phyloP scores from a whole-genome alignment of 30 jellyfish, hydroid and myxozoan species.

The Hydractinia echinata region DNA sequence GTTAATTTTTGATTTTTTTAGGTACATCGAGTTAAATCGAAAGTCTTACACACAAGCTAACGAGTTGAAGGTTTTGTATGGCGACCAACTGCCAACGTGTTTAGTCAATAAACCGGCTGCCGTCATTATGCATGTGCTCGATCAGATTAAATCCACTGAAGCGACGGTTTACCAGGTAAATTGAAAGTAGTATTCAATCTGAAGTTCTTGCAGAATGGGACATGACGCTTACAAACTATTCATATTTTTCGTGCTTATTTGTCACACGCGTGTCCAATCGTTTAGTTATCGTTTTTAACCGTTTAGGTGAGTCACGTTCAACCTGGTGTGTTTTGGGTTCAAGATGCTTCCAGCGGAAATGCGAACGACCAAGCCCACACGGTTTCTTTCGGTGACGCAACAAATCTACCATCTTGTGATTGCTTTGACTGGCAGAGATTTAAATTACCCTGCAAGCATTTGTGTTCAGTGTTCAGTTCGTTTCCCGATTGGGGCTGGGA shows the following conservation, averaged over 20 bases:
- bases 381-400: conserved; percentile 43
- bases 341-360: conserved; percentile 30
- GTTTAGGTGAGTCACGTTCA: conserved; percentile 44
- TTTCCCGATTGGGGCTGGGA: conserved; percentile 58
- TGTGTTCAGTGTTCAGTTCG: conserved; percentile 45
- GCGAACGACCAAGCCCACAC: conserved; percentile 18
- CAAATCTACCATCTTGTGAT: conserved; percentile 35
- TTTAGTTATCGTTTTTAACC: no score
- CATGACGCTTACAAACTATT: no score
- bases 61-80: conserved; percentile 35
- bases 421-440: conserved; percentile 29
- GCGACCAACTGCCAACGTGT: conserved; percentile 49
- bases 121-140: conserved; percentile 40
- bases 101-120: conserved; percentile 42
- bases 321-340: conserved; percentile 49
- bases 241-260: no score
- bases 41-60: conserved; percentile 49
- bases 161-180: conserved; percentile 38
- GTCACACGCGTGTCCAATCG: background rate
- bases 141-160: conserved; percentile 37
- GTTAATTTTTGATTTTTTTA: background rate
- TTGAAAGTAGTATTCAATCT: background rate
- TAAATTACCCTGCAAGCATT: conserved; percentile 41
- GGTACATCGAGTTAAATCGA: conserved; percentile 42
- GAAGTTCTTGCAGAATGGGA: no score